Evolutionary conservation across 2,888 invertebrate species (phyloP), one percentile per base, ranked within the genome.

Genomic region (Cabera pusaria): DNA sequence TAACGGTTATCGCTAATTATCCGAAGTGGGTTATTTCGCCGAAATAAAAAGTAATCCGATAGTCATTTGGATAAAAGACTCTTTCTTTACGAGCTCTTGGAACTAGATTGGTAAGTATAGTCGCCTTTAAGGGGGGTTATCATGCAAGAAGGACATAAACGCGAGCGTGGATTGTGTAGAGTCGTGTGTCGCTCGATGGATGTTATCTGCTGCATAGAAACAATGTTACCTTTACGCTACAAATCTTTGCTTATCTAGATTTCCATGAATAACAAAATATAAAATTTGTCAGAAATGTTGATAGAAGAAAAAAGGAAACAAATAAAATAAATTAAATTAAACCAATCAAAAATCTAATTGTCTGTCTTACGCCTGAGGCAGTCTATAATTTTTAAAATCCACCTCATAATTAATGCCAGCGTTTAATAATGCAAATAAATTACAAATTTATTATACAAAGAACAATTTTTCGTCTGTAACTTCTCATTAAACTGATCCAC

Each of bases 401-500:
- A 21, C 29, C 33, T 4, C 11, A 17, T 32, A 25, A 34, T 48
- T 40, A 39, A 42, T 46, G 27, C 19, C 22, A 17, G 39, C 22
- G 35, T 44, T 49, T 39, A 44, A 49, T 34, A 44, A 39, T 40
- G 39, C 21, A 38, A 49, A 51, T 44, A 41, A 55, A 76, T 77
- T 72, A 78, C 73, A 67, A 77, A 75, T 72, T 59, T 60, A 67
- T 70, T 72, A 78, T 73, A 73, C 70, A 73, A 53, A 69, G 63
- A 72, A 67, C 75, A 75, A 82, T 85, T 83, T 85, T 84, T 81
- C 83, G 76, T 75, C 65, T 66, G 83, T 70, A 73, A 76, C 76
- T 84, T 70, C 81, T 85, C 84, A 86, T 88, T 86, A 86, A 84
- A 84, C 75, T 80, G 81, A 86, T 86, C 80, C 80, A 76, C 75